Base-by-base conservation (phyloP, 2,888 invertebrate genomes). In the Lamellibrachia satsuma region DNA sequence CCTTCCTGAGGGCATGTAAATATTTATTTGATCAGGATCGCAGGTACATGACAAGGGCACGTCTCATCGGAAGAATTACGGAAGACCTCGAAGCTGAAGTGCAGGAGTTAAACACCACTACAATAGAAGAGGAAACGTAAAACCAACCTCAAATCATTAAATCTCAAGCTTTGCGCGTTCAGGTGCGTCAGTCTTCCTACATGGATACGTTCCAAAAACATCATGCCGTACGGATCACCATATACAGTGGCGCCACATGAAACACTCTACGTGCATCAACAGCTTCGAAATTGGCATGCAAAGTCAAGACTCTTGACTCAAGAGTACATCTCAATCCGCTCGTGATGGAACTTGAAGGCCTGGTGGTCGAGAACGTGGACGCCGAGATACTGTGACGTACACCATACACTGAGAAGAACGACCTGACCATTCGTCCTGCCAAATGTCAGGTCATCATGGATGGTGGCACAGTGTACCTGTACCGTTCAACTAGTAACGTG, bases 161-260 rank as follows among this genome's bases (percentile, higher is more conserved):
- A 39, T 39, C 39, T 39, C 39, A 92, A 9, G 91, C 93, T 1
- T 51, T 93, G 6, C 93, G 93, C 3, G 94, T 94, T 8, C 91
- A 93, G 55, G 94, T 93, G 7, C 93, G 93, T 90, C 92, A 94
- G 57, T 94, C 94, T 3, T 94, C 94, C 9, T 90, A 92, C 1
- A 51, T 94, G 39, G 93, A 94, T 57, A 93, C 92, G 22, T 94
- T 93, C 90, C 93, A 93, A 90, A 93, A 92, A 7, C 94, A 94
- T n/a, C 92, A 92, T 60, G 75, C 93, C 11, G 90, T 94, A 27
- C 90, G 91, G 15, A 15, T 94, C 4, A 94, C 93, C 4, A 57
- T 94, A 4, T 94, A 94, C 90, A 94, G 93, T 4, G 94, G 93
- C 52, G 39, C 90, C 52, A 90, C 90, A 52, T 90, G 90, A 22